Percentiles rank a stretch among this genome's conserved stretches.
Evolutionary conservation across 2,888 invertebrate species (phyloP).

Genomic region (Drosophila tripunctata): DNA sequence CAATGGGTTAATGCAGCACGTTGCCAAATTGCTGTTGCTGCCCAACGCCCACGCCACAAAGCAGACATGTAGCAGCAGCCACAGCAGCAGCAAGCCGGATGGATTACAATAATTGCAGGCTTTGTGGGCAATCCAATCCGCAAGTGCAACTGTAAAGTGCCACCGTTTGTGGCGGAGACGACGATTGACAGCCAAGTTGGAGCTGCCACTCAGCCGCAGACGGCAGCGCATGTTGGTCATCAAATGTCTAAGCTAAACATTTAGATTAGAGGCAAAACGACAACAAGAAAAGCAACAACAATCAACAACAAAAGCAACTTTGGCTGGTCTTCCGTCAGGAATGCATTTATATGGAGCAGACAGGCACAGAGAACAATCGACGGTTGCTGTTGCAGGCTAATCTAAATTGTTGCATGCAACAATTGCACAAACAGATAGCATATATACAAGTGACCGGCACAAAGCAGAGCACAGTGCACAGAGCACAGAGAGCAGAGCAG

Average conservation of each 20-base stretch:
- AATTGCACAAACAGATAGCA: constrained; percentile 49
- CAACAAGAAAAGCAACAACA: no score
- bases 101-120: constrained; percentile 74
- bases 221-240: constrained; percentile 72
- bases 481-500: constrained; percentile 42
- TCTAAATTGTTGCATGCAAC: constrained; percentile 82
- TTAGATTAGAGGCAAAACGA: constrained; percentile 69
- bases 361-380: constrained; percentile 63
- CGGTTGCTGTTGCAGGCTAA: constrained; percentile 55
- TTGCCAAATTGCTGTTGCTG: constrained; percentile 19
- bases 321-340: constrained; percentile 69
- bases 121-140: constrained; percentile 66
- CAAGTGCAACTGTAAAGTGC: constrained; percentile 82
- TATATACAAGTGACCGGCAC: constrained; percentile 52
- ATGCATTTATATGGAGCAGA: constrained; percentile 65
- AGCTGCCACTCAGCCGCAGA: constrained; percentile 69
- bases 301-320: no score
- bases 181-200: constrained; percentile 72
- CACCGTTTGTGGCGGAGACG: constrained; percentile 68
- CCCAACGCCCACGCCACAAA: constrained; percentile 52
- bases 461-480: background rate
- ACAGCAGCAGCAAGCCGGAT: constrained; percentile 35
- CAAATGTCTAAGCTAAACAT: constrained; percentile 76
- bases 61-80: constrained; percentile 16
- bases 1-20: constrained; percentile 71